phyloP scores from a whole-genome alignment of 1,140 invertebrate species.

The Tyrophagus putrescentiae region DNA sequence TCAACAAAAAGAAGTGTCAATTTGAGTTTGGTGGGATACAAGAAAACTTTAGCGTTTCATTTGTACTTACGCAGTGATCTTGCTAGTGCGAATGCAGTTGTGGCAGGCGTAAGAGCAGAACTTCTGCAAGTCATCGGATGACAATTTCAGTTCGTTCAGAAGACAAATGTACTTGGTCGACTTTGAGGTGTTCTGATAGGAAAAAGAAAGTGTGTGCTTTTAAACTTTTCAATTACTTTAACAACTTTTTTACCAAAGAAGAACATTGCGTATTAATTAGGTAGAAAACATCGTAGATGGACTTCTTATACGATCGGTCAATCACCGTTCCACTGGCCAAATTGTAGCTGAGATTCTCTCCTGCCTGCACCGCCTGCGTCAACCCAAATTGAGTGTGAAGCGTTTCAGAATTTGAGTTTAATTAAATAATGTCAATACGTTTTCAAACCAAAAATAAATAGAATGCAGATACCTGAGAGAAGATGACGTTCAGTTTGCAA shows the following conservation, averaged over 20 bases:
- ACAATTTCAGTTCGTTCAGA: slow-evolving; percentile 30
- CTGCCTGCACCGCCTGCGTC: not conserved
- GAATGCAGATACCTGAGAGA: too few relatives aligned
- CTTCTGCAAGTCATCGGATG: slow-evolving; percentile 25
- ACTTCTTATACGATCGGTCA: slow-evolving; percentile 22
- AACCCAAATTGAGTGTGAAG: slow-evolving; percentile 21
- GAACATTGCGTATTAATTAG: slow-evolving; percentile 40
- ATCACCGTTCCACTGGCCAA: slow-evolving; percentile 26
- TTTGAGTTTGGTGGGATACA: too few relatives aligned
- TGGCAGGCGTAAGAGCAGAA: slow-evolving; percentile 29
- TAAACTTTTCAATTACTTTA: slow-evolving; percentile 47
- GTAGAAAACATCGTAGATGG: slow-evolving; percentile 23
- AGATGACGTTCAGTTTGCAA: slow-evolving; percentile 66
- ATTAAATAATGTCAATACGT: too few relatives aligned
- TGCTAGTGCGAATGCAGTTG: slow-evolving; percentile 23
- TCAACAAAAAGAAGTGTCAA: too few relatives aligned
- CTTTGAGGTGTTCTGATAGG: slow-evolving; percentile 26
- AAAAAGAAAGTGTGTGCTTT: slow-evolving; percentile 34
- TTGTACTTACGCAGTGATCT: slow-evolving; percentile 23
- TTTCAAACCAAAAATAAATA: too few relatives aligned
- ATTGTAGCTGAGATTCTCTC: slow-evolving; percentile 37
- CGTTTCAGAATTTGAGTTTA: too few relatives aligned
- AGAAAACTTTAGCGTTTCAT: too few relatives aligned
- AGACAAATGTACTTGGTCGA: slow-evolving; percentile 27
- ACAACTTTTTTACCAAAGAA: slow-evolving; percentile 72